Percentiles rank a stretch among this genome's conserved stretches.
phyloP scores from a whole-genome alignment of 2,888 invertebrate species.

The Nycteola revayana region DNA sequence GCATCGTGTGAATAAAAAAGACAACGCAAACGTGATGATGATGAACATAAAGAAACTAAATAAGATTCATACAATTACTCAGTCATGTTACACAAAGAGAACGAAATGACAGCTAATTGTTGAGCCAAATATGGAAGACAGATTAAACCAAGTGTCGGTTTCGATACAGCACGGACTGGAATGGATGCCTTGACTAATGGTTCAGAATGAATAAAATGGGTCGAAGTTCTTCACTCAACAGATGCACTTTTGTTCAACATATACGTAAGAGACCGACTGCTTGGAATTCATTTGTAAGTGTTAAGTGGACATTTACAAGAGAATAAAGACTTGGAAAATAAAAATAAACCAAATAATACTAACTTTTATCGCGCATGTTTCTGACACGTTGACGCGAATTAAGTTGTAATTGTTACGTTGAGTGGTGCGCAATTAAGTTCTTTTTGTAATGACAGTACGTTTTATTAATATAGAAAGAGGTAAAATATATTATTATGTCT shows the following conservation, averaged over 20 bases:
- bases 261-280: slow-evolving; percentile 27
- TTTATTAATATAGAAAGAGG: too few relatives aligned
- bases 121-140: slow-evolving; percentile 61
- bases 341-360: slow-evolving; percentile 7
- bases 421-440: background rate
- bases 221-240: slow-evolving; percentile 44
- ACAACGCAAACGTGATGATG: too few relatives aligned
- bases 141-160: slow-evolving; percentile 62
- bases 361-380: background rate
- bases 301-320: slow-evolving; percentile 18
- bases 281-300: slow-evolving; percentile 19
- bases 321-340: too few relatives aligned
- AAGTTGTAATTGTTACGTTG: background rate
- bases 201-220: slow-evolving; percentile 53
- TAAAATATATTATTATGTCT: too few relatives aligned
- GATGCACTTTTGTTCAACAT: slow-evolving; percentile 38
- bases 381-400: slow-evolving; percentile 1
- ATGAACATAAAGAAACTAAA: slow-evolving; percentile 16
- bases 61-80: slow-evolving; percentile 51
- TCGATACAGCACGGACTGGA: slow-evolving; percentile 59
- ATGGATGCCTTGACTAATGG: slow-evolving; percentile 76
- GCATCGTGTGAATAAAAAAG: too few relatives aligned
- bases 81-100: slow-evolving; percentile 57
- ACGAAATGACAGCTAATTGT: slow-evolving; percentile 69
- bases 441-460: too few relatives aligned